Conservation (phyloP, 2,888 invertebrate genomes). For the Margaritifera margaritifera region DNA sequence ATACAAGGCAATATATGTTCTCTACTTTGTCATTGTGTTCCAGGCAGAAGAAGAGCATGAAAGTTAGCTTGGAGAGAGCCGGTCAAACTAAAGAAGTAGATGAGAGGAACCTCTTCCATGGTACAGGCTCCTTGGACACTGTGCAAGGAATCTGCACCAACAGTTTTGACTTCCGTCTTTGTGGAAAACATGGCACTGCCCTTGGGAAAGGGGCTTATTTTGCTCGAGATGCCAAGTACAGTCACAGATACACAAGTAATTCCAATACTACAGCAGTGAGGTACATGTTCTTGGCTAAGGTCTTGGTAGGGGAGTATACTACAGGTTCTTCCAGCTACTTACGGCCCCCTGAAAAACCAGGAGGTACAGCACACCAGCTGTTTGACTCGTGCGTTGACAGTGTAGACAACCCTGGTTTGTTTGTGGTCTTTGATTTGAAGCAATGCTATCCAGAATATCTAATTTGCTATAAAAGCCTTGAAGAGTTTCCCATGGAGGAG, state of each 20-base stretch:
- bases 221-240: constrained; percentile 44
- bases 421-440: constrained; percentile 52
- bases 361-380: constrained; percentile 27
- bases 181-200: constrained; percentile 53
- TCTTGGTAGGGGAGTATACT: constrained; percentile 54
- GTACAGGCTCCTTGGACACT: constrained; percentile 41
- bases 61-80: too few species aligned
- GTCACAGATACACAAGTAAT: constrained; percentile 35
- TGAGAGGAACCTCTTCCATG: constrained; percentile 46
- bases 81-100: too few species aligned
- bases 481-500: too few species aligned
- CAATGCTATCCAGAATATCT: constrained; percentile 61
- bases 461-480: constrained; percentile 30
- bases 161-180: constrained; percentile 52
- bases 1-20: too few species aligned
- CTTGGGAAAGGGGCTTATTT: constrained; percentile 58
- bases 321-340: constrained; percentile 28
- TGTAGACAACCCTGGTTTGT: constrained; percentile 41
- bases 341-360: constrained; percentile 46
- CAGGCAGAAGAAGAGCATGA: too few species aligned
- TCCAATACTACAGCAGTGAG: constrained; percentile 6
- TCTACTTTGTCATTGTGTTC: too few species aligned
- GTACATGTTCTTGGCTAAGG: constrained; percentile 54
- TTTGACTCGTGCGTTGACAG: constrained; percentile 62
- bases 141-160: constrained; percentile 51